phyloP scores from a whole-genome alignment of 2,113 vertebrate genomes.

The Ardeotis arabs region DNA sequence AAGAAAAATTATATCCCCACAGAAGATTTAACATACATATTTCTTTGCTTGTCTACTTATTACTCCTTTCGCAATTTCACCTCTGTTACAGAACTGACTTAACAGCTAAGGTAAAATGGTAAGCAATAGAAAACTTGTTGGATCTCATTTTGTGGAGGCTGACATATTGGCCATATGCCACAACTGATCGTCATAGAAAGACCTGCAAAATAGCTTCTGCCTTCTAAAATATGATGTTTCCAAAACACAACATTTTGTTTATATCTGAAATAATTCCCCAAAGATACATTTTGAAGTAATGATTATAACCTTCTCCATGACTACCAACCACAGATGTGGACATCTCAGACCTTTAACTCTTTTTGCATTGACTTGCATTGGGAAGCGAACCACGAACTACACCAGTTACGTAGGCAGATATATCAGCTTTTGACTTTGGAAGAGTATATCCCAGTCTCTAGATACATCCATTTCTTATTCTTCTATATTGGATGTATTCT shows the following conservation, averaged over 20 bases:
- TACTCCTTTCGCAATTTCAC: not conserved
- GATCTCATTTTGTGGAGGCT: slow-evolving; percentile 27
- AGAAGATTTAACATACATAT: not conserved
- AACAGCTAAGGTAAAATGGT: slow-evolving; percentile 15
- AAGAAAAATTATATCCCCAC: not conserved
- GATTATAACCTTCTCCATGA: not conserved
- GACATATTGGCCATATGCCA: slow-evolving; percentile 12
- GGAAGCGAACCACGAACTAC: not conserved
- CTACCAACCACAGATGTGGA: not conserved
- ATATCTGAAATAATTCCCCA: not conserved
- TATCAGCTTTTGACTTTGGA: not conserved
- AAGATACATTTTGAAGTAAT: not conserved
- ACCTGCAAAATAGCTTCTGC: not conserved
- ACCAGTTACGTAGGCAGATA: not conserved
- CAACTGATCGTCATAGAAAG: not conserved
- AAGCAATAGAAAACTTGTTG: slow-evolving; percentile 4
- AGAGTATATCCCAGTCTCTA: not conserved
- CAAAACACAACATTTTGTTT: not conserved
- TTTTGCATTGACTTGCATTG: not conserved
- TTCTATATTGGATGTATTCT: not conserved
- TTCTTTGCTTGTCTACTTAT: not conserved
- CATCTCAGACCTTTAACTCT: not conserved
- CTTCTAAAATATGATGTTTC: not conserved
- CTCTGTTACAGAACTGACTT: not conserved
- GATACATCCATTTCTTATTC: not conserved